Evolutionary conservation across 2,888 invertebrate species (phyloP), one percentile per base, ranked within the genome.

Genomic region (Chloroclysta siterata): DNA sequence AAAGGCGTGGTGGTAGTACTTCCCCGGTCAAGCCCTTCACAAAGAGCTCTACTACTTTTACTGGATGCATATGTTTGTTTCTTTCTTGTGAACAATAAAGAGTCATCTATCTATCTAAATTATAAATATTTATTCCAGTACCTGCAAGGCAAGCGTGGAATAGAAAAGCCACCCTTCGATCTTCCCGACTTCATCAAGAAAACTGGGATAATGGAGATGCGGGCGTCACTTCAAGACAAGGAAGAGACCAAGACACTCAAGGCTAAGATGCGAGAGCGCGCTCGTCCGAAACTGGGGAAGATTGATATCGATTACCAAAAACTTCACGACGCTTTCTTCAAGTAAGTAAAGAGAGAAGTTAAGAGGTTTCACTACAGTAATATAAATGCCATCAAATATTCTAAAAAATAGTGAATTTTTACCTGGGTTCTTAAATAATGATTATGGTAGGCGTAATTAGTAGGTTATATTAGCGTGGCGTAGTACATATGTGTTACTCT

Each of bases 261-360:
- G 83, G 97, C 99, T 0, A 99, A 99, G 93, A 99, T 99, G 99
- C 94, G 99, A 22, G 99, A 99, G 84, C 95, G 98, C 66, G 96
- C 99, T 0, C 94, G 99, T 22, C 99, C 99, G 0, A 99, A 99
- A 88, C 95, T 99, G 80, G 99, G 99, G 39, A 99, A 99, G 94
- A 99, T 99, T 76, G 99, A 99, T 85, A 99, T 99, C 72, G 99
- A 99, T 90, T 99, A 99, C 85, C 99, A 99, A 88, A 99, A 99
- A 82, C 90, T 99, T 28, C 99, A 99, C 78, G 99, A 99, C 82
- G 99, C 99, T 0, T 99, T 99, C 93, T 99, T 99, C 94, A 97
- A 97, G 94, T 95, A 65, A 80, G 81, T 61, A 11, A 17, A 17
- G 2, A 11, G 1, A 17, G 17, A 10, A 44, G 3, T 17, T 17